Evolutionary conservation across 2,888 invertebrate species (phyloP).

Genomic region (Nomada hirtipes): DNA sequence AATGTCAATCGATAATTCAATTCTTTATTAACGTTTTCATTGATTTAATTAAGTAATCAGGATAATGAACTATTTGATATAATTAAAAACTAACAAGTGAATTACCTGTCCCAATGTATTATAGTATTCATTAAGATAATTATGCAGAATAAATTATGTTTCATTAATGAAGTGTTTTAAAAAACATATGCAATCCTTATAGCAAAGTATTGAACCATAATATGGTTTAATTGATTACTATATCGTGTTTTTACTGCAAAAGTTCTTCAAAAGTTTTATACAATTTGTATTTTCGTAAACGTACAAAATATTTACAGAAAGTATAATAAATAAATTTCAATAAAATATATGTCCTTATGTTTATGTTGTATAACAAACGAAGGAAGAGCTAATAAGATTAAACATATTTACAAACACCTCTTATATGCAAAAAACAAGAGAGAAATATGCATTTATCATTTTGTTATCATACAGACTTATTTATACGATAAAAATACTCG

Average conservation of each 20-base stretch:
- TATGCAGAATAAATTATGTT: no score
- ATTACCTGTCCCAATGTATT: not conserved
- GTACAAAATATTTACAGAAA: not conserved
- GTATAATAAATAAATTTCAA: not conserved
- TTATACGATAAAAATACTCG: not conserved
- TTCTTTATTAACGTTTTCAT: not conserved
- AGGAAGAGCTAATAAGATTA: not conserved
- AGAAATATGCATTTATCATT: not conserved
- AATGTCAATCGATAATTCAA: not conserved
- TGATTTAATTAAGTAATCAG: not conserved
- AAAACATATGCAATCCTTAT: no score
- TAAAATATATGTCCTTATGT: not conserved
- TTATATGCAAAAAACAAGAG: not conserved
- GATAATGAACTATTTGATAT: not conserved
- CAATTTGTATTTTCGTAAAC: not conserved
- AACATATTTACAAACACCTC: slow-evolving; percentile 7
- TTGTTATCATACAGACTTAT: not conserved
- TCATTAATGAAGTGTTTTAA: no score
- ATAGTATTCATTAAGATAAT: no score
- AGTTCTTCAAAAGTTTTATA: not conserved
- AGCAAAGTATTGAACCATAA: no score
- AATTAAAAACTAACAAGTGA: not conserved
- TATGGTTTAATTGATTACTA: no score
- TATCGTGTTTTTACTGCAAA: no score
- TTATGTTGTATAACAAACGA: not conserved